Evolutionary conservation across 2,888 invertebrate species (phyloP), one percentile per base, ranked within the genome.

Genomic region (Andrena camellia): DNA sequence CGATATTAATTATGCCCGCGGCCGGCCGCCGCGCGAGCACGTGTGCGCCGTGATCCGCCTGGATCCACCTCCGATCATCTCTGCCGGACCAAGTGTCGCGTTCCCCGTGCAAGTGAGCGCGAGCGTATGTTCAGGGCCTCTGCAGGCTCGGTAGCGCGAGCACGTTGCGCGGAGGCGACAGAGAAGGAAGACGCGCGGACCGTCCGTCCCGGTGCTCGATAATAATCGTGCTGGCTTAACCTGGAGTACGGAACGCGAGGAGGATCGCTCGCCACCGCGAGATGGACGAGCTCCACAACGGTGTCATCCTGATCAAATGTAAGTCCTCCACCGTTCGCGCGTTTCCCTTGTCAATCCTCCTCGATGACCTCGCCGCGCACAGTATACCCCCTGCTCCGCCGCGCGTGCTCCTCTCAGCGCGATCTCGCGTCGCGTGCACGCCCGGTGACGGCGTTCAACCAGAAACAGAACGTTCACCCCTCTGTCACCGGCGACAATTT

Each of bases 271-370:
- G 85, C 78, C 89, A 84, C 87, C 89, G 87, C 84, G 88, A 88
- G 89, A 96, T 96, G 96, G 96, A 96, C 94, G 96, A 96, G 93
- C 95, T 95, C 94, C 96, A 96, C 94, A 96, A 96, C 95, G 96
- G 96, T 91, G 96, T 96, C 93, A 96, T 96, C 90, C 96, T 96
- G 94, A 96, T 96, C 93, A 96, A 96, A 95, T 96, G 96, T 96
- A 95, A 96, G 96, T 96, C 62, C 66, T 54, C 23, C 54, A 0
- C 26, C 33, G 50, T 66, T 33, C 20, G 42, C 35, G 26, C 26
- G 59, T 31, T 50, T 50, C 78, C 80, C 64, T 80, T 74, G 71
- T 62, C 62, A 50, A 20, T 31, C 42, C 26, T 13, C 52, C 50
- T 48, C 23, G 26, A 0, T 31, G 17, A 13, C 31, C 17, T 35